Evolutionary conservation across 2,888 invertebrate species (phyloP).

Genomic region (Mesochorus sp.): DNA sequence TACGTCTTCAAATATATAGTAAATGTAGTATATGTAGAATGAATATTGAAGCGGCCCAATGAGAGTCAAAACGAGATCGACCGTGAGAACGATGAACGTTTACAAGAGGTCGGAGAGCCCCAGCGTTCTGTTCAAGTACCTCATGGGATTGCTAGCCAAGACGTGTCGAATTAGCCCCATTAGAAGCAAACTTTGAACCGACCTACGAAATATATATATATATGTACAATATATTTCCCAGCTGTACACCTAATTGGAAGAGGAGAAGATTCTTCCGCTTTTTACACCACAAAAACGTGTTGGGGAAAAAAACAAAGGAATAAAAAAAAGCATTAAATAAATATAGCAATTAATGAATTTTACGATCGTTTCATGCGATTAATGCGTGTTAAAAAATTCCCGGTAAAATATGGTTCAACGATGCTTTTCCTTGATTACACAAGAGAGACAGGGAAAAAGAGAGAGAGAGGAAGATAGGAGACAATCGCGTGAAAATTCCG

Average conservation of each 20-base stretch:
- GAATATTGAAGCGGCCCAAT: constrained; percentile 2
- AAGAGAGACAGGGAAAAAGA: neutral
- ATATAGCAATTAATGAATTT: too few relatives aligned
- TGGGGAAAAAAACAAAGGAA: too few relatives aligned
- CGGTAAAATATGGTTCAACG: neutral
- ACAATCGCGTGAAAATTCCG: constrained; percentile 15
- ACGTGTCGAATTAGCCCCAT: constrained; percentile 75
- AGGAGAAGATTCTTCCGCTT: too few relatives aligned
- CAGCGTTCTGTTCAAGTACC: constrained; percentile 33
- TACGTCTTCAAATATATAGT: neutral
- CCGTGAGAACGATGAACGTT: constrained; percentile 3
- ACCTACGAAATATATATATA: constrained; percentile 14
- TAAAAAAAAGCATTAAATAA: too few relatives aligned
- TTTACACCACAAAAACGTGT: too few relatives aligned
- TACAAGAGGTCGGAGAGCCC: constrained; percentile 2
- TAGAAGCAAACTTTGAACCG: constrained; percentile 70
- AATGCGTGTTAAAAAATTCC: neutral
- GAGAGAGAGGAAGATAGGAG: neutral
- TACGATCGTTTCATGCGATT: neutral
- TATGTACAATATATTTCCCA: neutral
- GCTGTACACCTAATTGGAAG: neutral
- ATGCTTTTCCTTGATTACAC: neutral
- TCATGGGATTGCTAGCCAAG: constrained; percentile 48
- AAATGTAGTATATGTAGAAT: neutral
- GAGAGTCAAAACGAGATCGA: constrained; percentile 10